Evolutionary conservation across 2,888 invertebrate genomes (phyloP), one percentile per base, ranked within the genome.

Genomic region (Eustalomyia histrio): DNA sequence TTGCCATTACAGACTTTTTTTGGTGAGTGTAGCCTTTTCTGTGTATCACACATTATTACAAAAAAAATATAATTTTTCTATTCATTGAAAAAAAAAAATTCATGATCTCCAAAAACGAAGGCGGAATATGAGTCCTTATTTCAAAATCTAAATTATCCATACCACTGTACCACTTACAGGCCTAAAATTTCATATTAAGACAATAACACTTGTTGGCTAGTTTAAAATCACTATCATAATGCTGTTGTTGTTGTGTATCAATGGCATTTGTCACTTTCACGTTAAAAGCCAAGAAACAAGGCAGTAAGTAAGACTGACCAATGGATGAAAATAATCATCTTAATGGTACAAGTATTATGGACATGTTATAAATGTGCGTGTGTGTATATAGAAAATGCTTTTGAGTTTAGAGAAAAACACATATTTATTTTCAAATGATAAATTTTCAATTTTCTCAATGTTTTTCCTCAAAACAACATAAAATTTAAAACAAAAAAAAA

Each of bases 191-290:
- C 14, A 47, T n/a, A 39, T 39, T 39, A 47, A 47, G 43, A 47
- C n/a, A 47, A 47, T 47, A 47, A n/a, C 43, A 47, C 61, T 63
- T 63, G 61, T 47, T 63, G 61, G 24, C 1, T 39, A 7, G 5
- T 12, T 39, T 39, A 39, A 39, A 39, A 14, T 39, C 12, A 39
- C 14, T 1, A 14, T 39, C 12, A 12, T 39, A 14, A 39, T 39
- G 39, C 39, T n/a, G 43, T n/a, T n/a, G 14, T 73, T 75, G 64
- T 64, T 69, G 52, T 74, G 47, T 67, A 52, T 72, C 78, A 67
- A 65, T 68, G 79, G 69, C 67, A 79, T 82, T 81, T 82, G 86
- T 86, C 86, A 86, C 86, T 86, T 86, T 86, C 86, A 86, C 86
- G 84, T 86, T 84, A 85, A 84, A 76, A 78, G 55, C 72, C 72